phyloP scores from a whole-genome alignment of 2,797 vertebrate genomes.

The Parotocinclus haroldoi region DNA sequence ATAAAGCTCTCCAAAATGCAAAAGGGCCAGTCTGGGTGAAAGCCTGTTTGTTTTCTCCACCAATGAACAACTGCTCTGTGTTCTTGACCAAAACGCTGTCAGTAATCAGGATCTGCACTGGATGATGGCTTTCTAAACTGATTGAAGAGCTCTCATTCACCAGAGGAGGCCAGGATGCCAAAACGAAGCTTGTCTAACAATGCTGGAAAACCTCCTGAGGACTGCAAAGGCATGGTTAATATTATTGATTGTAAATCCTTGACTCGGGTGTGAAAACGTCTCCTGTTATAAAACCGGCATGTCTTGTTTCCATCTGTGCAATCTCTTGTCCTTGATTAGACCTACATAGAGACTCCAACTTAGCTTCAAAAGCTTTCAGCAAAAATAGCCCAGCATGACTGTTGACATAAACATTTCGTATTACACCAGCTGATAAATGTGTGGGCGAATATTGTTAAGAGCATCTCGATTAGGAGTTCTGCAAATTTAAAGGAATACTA shows the following conservation, averaged over 20 bases:
- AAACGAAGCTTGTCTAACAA: constrained; percentile 28
- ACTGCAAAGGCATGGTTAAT: constrained; percentile 45
- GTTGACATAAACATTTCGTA: constrained; percentile 4
- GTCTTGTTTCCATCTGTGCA: constrained; percentile 32
- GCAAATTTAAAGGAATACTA: too few species aligned
- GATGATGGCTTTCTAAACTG: constrained; percentile 39
- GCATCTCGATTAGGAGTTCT: too few species aligned
- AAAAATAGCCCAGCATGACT: constrained; percentile 2
- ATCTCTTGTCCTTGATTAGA: constrained; percentile 38
- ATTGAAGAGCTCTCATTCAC: constrained; percentile 47
- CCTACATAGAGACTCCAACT: constrained; percentile 28
- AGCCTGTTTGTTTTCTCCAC: constrained; percentile 8
- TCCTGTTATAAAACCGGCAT: constrained; percentile 42
- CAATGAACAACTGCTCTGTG: constrained; percentile 5
- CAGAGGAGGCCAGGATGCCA: constrained; percentile 32
- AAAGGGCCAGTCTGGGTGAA: background rate
- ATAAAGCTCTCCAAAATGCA: background rate
- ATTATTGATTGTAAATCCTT: constrained; percentile 48
- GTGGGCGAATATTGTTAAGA: too few species aligned
- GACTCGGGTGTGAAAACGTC: constrained; percentile 44
- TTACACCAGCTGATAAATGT: background rate
- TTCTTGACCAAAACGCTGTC: constrained; percentile 8
- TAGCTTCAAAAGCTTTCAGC: constrained; percentile 16
- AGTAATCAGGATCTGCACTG: constrained; percentile 41
- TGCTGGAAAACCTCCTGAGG: constrained; percentile 30